Evolutionary conservation across 2,888 invertebrate genomes (phyloP), one percentile per base, ranked within the genome.

Genomic region (Drosophila aldrichi): DNA sequence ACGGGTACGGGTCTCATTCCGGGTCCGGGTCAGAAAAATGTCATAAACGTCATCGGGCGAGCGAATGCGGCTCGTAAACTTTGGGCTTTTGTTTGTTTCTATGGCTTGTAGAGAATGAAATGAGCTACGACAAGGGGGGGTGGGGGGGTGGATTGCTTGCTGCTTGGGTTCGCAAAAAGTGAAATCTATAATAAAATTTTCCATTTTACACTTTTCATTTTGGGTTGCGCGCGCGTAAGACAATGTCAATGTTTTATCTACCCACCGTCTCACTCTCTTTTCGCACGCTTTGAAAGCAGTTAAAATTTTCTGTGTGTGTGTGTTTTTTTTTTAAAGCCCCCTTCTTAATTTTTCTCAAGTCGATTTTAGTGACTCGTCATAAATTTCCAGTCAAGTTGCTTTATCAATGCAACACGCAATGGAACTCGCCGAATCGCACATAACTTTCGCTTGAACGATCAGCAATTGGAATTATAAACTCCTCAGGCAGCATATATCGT

Each of bases 151-250:
- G n/a, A n/a, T n/a, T 36, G 14, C 38, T 38, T 38, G n/a, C 10
- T 48, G 48, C 22, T 38, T 38, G 54, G 54, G 54, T 54, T 25
- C n/a, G 40, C 38, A 54, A 65, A 74, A 82, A 86, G 84, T 83
- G 84, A 82, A 87, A 83, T 82, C 84, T 83, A 83, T 83, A 86
- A 83, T 77, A 82, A 74, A 80, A 83, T 72, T 74, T 80, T 69
- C 52, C 60, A 34, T 58, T 65, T 59, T 63, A 81, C 68, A 86
- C 68, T 79, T 74, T 66, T 73, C 68, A 70, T 74, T 62, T 67
- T n/a, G 43, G 63, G 12, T 49, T 14, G 18, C 29, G 32, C 9
- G 22, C 25, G 10, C 60, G 29, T 46, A 75, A 54, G 54, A 54
- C 66, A 56, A 67, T 71, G 81, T 66, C 68, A 34, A 25, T 54